Evolutionary conservation across 2,888 invertebrate genomes (phyloP), one percentile per base, ranked within the genome.

Genomic region (Caradrina clavipalpis): DNA sequence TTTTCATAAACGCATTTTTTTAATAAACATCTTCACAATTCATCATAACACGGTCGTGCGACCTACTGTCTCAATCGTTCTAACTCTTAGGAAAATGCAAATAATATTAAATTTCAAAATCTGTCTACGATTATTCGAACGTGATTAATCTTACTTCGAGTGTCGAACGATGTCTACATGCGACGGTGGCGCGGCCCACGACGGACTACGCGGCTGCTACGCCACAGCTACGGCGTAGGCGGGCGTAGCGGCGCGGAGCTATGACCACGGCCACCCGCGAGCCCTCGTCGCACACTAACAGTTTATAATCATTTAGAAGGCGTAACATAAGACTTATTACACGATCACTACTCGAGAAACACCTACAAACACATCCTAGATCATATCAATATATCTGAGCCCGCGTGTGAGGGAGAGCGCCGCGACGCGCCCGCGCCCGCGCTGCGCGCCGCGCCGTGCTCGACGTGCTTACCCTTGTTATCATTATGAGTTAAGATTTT

Each of bases 11-110:
- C 93, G 94, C 93, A 95, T 94, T 95, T 94, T 92, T 93, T 95
- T 95, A 93, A 95, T 95, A 95, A 95, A 95, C 94, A 93, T 95
- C 93, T 95, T 91, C 95, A 94, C 95, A 95, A 91, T 94, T 94
- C 94, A 92, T 91, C 94, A 94, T 95, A 95, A 95, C 95, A 95
- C 94, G 95, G 95, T 95, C 95, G 91, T 93, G 93, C 89, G 94
- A 95, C 95, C 95, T 95, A 95, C 95, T 94, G 94, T 93, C 94
- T 94, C 95, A 94, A 95, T 95, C 95, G 91, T 93, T 93, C 95
- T 95, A 95, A 95, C 92, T 94, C 92, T 95, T 95, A 95, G 95
- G 95, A 95, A 95, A 95, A 93, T 93, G 96, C 95, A 96, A 96
- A 96, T 95, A 88, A 96, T 94, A 95, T 91, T 93, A 91, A 94